Evolutionary conservation across 2,113 vertebrate genomes (phyloP), one percentile per base, ranked within the genome.

Genomic region (Brevimyrus niger): DNA sequence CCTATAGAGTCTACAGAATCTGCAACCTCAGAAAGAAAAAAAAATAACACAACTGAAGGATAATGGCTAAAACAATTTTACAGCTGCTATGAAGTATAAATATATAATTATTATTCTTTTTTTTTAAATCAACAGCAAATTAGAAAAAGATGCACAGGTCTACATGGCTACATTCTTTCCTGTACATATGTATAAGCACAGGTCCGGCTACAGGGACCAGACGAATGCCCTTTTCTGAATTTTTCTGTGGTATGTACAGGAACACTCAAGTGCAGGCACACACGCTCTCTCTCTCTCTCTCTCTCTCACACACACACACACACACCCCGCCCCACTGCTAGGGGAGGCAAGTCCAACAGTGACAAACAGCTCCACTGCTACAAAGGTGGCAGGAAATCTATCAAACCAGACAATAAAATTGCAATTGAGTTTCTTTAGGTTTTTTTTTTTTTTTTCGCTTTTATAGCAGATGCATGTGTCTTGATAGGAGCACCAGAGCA

Each of bases 361-460:
- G 98, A 99, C 97, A 99, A 99, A 99, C 98, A 97, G 97, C 98
- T 96, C 97, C 93, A 94, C 96, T 96, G 96, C 97, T 97, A 97
- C 96, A 97, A 96, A 97, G 96, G 97, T 98, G 98, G 97, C 98
- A 99, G 98, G 97, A 98, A 98, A 99, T 99, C 98, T 98, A 99
- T 99, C 98, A 99, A 97, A 97, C 96, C 92, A 97, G 96, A 99
- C 98, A 99, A 99, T 99, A 99, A 99, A 99, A 99, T 97, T 97
- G 98, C 98, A 98, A 99, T 99, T 98, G 98, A 99, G 98, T 99
- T 99, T 99, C 98, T 98, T 96, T 97, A 96, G 97, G 96, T 97
- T 97, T 97, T 92, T 94, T 44, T 44, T 97, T 97, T 92, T 94
- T 46, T 42, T 96, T 95, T 69, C 31, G 13, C 38, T 91, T 94